Percentiles rank a stretch among this genome's conserved stretches.
These are phyloP conservation scores for Aurelia sp. DNA, from an alignment of 30 jellyfish, hydroid and myxozoan species.

Conservation along the genomic window DNA sequence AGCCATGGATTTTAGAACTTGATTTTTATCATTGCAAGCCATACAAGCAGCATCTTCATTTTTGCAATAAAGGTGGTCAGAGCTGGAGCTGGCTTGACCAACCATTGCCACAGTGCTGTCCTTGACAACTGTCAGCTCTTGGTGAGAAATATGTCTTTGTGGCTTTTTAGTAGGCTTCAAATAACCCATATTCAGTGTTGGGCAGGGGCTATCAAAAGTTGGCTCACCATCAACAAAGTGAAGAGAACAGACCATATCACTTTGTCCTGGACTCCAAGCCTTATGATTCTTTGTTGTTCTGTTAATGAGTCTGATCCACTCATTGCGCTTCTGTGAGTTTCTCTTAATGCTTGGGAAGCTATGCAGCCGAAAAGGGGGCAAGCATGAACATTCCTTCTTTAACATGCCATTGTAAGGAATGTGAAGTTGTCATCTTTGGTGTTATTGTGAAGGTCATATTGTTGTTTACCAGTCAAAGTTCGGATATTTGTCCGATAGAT, in stretches of 20 bases:
- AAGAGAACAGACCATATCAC: conserved; percentile 41
- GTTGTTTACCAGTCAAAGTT: no score
- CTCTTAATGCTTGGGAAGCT: conserved; percentile 38
- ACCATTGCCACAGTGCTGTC: no score
- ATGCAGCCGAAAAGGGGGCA: conserved; percentile 37
- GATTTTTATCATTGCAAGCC: no score
- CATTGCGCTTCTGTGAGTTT: conserved; percentile 18
- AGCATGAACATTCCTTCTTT: conserved; percentile 24
- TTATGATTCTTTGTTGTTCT: conserved; percentile 8
- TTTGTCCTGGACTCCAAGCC: conserved; percentile 58
- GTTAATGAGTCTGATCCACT: conserved; percentile 28
- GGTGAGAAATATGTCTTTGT: conserved; percentile 6
- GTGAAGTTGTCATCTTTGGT: no score
- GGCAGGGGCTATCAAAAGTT: conserved; percentile 45
- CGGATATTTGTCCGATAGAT: no score
- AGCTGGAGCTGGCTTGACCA: no score
- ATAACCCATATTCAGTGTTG: conserved; percentile 31
- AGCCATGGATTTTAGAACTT: no score
- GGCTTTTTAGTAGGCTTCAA: conserved; percentile 32
- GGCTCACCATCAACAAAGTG: conserved; percentile 49
- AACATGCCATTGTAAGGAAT: no score
- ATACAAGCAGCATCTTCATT: no score
- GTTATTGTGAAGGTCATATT: no score
- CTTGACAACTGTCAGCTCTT: no score
- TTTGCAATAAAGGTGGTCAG: no score